These are phyloP conservation scores for Cyprinodon diabolis DNA, from an alignment of 2,797 vertebrate species.

Conservation along the genomic window DNA sequence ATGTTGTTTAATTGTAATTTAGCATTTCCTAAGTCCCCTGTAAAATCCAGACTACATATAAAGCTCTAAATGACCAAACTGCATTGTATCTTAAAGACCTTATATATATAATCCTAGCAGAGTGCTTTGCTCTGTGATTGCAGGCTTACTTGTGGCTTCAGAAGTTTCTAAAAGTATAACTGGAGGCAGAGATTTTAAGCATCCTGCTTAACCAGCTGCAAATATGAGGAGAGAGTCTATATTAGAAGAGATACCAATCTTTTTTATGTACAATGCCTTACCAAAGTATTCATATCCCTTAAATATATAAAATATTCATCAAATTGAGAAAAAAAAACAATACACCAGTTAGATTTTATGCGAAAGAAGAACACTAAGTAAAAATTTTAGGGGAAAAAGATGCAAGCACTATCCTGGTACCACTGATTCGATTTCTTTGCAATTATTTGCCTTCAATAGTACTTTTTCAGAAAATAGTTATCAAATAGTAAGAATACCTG, in stretches of 20 bases:
- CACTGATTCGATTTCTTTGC: no score
- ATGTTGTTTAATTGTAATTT: not conserved
- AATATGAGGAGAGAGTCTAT: not conserved
- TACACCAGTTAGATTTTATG: no score
- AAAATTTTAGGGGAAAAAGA: not conserved
- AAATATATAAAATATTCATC: not conserved
- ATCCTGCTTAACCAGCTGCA: not conserved
- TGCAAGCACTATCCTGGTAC: no score
- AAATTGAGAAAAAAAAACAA: no score
- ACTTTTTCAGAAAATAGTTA: no score
- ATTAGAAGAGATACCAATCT: not conserved
- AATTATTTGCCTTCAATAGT: no score
- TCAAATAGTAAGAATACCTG: no score
- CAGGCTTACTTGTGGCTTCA: constrained; percentile 3
- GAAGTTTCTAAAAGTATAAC: constrained; percentile 2
- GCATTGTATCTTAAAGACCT: constrained; percentile 13
- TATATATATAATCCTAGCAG: not conserved
- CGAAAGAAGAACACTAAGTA: not conserved
- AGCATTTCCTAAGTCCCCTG: not conserved
- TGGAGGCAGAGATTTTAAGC: not conserved
- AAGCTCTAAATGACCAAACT: constrained; percentile 11
- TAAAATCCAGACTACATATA: constrained; percentile 6
- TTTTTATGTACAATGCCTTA: not conserved
- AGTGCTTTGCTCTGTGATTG: constrained; percentile 9
- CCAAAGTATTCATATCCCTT: not conserved